These are phyloP conservation scores for Agriopis marginaria DNA, from an alignment of 2,888 invertebrate genomes.

Conservation along the genomic window DNA sequence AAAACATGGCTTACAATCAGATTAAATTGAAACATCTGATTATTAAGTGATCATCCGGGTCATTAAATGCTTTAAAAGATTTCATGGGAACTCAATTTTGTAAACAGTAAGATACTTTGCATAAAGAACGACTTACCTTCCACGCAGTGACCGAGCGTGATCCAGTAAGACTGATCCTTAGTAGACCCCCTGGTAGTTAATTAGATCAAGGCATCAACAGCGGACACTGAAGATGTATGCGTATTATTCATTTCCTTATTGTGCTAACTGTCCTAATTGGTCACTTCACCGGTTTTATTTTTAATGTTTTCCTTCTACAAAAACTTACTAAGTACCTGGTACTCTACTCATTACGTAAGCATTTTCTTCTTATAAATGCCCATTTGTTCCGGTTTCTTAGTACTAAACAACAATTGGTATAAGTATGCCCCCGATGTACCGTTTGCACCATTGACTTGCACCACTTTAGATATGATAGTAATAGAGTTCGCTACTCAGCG, in stretches of 20 bases:
- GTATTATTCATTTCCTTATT: slow-evolving; percentile 58
- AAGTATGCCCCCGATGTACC: no score
- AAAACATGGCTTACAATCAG: not conserved
- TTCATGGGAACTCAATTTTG: not conserved
- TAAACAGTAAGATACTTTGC: no score
- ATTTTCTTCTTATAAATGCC: no score
- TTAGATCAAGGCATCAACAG: slow-evolving; percentile 59
- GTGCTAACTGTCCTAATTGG: slow-evolving; percentile 47
- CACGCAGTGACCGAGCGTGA: not conserved
- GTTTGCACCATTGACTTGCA: no score
- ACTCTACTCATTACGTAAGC: no score
- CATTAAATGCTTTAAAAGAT: not conserved
- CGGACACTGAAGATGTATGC: slow-evolving; percentile 45
- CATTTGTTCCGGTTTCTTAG: no score
- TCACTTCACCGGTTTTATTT: slow-evolving; percentile 27
- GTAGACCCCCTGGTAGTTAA: slow-evolving; percentile 50
- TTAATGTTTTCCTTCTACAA: no score
- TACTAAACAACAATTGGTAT: no score
- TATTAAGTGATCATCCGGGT: not conserved
- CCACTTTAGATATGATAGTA: no score
- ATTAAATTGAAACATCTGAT: not conserved
- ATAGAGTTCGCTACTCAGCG: no score
- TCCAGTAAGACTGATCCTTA: slow-evolving; percentile 6
- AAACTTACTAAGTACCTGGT: no score
- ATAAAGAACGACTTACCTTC: no score